Percentiles rank a stretch among this genome's conserved stretches.
Evolutionary conservation across 2,888 invertebrate genomes (phyloP).

Genomic region (Anthoptus insignis): DNA sequence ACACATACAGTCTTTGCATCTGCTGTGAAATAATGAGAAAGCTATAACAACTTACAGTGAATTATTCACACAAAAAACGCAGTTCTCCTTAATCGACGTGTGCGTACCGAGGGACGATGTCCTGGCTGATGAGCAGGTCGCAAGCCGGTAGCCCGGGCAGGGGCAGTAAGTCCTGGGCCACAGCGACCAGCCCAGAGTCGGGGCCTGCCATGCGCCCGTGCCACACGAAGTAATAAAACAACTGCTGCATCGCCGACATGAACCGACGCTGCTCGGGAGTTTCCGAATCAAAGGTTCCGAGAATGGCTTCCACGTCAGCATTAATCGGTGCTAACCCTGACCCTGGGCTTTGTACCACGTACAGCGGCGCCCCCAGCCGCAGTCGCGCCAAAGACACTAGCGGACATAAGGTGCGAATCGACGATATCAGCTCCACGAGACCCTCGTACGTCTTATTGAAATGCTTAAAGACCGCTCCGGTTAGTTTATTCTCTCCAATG

Average conservation of each 20-base stretch:
- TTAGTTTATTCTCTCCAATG: slow-evolving; percentile 88
- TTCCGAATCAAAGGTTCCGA: slow-evolving; percentile 91
- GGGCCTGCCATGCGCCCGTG: slow-evolving; percentile 90
- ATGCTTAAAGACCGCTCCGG: slow-evolving; percentile 87
- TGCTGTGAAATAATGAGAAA: slow-evolving; percentile 27
- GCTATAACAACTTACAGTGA: slow-evolving; percentile 25
- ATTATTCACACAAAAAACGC: slow-evolving; percentile 10
- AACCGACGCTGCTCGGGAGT: slow-evolving; percentile 92
- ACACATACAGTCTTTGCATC: slow-evolving; percentile 27
- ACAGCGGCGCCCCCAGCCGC: slow-evolving; percentile 90
- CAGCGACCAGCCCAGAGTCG: slow-evolving; percentile 87
- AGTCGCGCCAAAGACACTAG: slow-evolving; percentile 89
- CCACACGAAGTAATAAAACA: slow-evolving; percentile 94
- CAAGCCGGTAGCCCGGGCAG: slow-evolving; percentile 90
- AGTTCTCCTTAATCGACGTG: slow-evolving; percentile 80
- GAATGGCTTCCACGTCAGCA: slow-evolving; percentile 92
- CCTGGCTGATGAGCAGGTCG: slow-evolving; percentile 91
- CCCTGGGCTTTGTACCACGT: slow-evolving; percentile 86
- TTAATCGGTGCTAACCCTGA: slow-evolving; percentile 77
- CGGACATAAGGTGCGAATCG: slow-evolving; percentile 93
- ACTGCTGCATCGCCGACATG: slow-evolving; percentile 92
- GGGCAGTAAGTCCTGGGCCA: slow-evolving; percentile 91
- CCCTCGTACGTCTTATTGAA: slow-evolving; percentile 91
- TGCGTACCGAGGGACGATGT: slow-evolving; percentile 92
- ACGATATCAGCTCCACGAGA: slow-evolving; percentile 91